Percentiles rank a stretch among this genome's conserved stretches.
Evolutionary conservation across 1,140 invertebrate genomes (phyloP).

Genomic region (Hormaphis cornu): DNA sequence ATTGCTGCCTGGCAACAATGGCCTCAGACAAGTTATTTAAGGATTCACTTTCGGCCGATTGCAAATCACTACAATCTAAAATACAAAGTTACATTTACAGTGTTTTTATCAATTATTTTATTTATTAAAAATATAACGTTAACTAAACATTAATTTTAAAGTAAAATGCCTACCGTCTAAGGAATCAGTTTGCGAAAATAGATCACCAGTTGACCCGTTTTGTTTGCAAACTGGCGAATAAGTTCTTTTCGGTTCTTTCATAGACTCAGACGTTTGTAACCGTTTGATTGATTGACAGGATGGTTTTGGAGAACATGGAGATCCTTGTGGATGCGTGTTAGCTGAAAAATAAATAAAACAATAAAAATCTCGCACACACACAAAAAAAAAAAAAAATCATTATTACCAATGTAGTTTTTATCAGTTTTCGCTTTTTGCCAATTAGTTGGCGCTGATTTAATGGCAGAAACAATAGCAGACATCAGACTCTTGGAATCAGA

Average conservation of each 20-base stretch:
- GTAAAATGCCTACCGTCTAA: conserved; percentile 8
- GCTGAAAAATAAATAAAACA: conserved; percentile 5
- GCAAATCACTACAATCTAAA: conserved; percentile 29
- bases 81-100: neutral
- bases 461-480: conserved; percentile 20
- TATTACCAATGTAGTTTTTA: neutral
- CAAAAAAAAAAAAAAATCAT: neutral
- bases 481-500: conserved; percentile 20
- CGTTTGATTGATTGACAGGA: neutral
- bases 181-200: conserved; percentile 25
- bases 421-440: conserved; percentile 15
- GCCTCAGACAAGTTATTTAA: conserved; percentile 56
- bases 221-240: neutral
- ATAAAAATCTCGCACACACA: neutral
- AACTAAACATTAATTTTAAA: neutral
- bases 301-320: neutral
- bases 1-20: conserved; percentile 51
- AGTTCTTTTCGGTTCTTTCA: conserved; percentile 8
- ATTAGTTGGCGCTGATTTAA: conserved; percentile 9
- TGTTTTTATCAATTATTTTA: neutral
- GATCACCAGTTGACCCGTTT: neutral
- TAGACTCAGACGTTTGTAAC: neutral
- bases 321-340: neutral
- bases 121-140: no score
- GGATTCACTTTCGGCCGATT: conserved; percentile 46